Evolutionary conservation across 2,113 vertebrate species (phyloP), one percentile per base, ranked within the genome.

Genomic region (Phylloscopus whistleri): DNA sequence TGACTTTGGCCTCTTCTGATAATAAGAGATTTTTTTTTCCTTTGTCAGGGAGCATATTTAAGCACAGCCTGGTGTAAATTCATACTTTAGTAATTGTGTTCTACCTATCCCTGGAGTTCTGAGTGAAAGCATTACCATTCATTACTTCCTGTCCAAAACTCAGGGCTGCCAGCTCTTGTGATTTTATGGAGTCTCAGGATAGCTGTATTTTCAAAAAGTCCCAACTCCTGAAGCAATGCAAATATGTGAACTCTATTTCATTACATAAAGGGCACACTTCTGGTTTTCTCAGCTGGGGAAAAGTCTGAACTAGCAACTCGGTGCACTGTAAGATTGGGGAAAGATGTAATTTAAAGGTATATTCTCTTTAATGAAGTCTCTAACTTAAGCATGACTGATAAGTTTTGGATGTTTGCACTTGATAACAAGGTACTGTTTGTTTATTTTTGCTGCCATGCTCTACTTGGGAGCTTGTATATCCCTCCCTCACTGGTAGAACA

Each of bases 171-270:
- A 91, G 41, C 82, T 83, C 77, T 33, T 66, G 14, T 44, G 84
- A 41, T 84, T 95, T 95, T 80, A 94, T 73, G 86, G 67, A 86
- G 90, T 94, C 90, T 92, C 94, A 63, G 82, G 78, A 60, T 21
- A 93, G 90, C 28, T 80, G 93, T 79, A 88, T 91, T 95, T 96
- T 94, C 90, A 51, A 44, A 67, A 89, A 89, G 70, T 80, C 90
- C 67, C 79, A 93, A 70, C 75, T 93, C 82, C 94, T 86, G 82
- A 93, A 97, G 68, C 87, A 88, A 94, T 73, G 72, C 72, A 80
- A 97, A 90, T 76, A 70, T 4, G n/a, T 49, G 72, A 92, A 84
- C 75, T 81, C 59, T 77, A 14, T 87, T 89, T 91, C 81, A 84
- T 89, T 82, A n/a, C 39, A 39, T 77, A 46, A 95, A 91, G 72